Base-by-base conservation (phyloP, 2,113 vertebrate genomes). In the Proteles cristata region DNA sequence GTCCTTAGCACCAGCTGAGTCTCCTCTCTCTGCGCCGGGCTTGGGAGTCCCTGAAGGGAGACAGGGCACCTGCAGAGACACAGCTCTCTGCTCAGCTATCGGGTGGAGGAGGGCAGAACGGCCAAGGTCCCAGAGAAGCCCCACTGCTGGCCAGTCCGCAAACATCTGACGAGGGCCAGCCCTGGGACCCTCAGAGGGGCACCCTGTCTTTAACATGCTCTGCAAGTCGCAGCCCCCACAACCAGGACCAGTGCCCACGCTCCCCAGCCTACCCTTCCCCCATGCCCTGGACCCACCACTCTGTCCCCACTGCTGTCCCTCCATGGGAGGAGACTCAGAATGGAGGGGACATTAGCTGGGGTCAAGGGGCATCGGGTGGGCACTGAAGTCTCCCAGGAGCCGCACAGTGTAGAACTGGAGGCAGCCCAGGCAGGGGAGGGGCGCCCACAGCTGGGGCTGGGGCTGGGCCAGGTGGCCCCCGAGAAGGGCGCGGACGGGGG, bases 351-450 rank as follows among this genome's bases (percentile, higher is more conserved):
- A 8, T 31, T 16, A 35, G 1, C 48, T 2, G 0, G 33, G 28
- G 35, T 10, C 23, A 5, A 4, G 31, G 28, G 7, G 2, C 0
- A 0, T 11, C 74, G 1, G 0, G 39, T 9, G 43, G 28, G 12
- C 63, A 6, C 55, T 4, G 58, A n/a, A 6, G 19, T 53, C 63
- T 10, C 71, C 25, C 12, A 9, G n/a, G 26, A 4, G 63, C 5
- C 14, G 1, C 9, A 33, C 11, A 7, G 33, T 31, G 4, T 23
- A 4, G 4, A 15, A 21, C 10, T 3, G 61, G 28, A 15, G 17
- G 2, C n/a, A 33, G 39, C 39, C 55, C 53, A 15, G 39, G 48
- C 4, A 11, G n/a, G 33, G 23, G 10, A 65, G 61, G 11, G 31
- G 33, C 53, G 11, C 33, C 33, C 90, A 10, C 7, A 1, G 63